Evolutionary conservation across 2,113 vertebrate genomes (phyloP), one percentile per base, ranked within the genome.

Genomic region (Nothobranchius kuhntae): DNA sequence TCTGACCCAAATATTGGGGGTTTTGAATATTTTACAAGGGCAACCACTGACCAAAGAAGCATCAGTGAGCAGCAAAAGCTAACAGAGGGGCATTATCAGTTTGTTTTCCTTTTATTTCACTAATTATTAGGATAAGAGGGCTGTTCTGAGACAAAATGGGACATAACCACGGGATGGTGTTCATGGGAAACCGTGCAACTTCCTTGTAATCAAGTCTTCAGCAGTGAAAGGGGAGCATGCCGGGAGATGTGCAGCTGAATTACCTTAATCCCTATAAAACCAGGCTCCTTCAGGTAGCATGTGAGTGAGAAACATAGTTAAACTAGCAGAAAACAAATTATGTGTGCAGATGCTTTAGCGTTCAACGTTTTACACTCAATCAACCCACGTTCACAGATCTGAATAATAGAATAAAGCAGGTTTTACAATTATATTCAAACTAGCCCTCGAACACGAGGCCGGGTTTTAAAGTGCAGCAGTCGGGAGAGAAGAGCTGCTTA

Each of bases 201-300:
- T 45, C 26, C 17, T 10, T 11, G 1, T 9, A 26, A 6, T n/a
- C 12, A 35, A 24, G 47, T 64, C 7, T 8, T 12, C 5, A 51
- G 7, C n/a, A 48, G 24, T 50, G 15, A 21, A 24, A 26, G 6
- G 38, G 35, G 24, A 52, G 75, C 71, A 78, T 73, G 77, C 67
- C 21, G 72, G 67, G 66, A 80, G 72, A 0, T 7, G 30, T 30
- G 30, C 30, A 30, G 30, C 1, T 51, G 17, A 61, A 53, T 90
- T 89, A 92, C 89, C 89, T 87, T 84, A n/a, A 71, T 60, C 50
- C 81, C 82, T 62, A 73, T 40, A 40, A 78, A 61, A 69, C 60
- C 77, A 1, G 83, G 71, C 38, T 91, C 88, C 91, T 89, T 79
- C 42, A 53, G 75, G 81, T 74, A 75, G 87, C 78, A 78, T 38